Conservation (phyloP, 1,140 invertebrate genomes). For the Papilio machaon region DNA sequence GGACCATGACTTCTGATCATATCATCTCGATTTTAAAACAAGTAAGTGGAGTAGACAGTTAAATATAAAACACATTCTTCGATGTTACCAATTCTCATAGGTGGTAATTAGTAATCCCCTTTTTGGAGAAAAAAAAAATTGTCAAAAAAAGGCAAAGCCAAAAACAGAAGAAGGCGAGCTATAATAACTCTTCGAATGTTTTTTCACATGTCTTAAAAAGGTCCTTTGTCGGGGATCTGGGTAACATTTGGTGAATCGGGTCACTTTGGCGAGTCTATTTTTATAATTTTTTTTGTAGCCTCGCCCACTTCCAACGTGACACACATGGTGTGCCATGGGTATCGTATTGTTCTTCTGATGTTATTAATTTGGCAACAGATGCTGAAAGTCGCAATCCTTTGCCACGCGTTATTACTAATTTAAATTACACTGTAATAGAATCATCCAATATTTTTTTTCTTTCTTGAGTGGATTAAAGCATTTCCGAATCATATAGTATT, state of each 20-base stretch:
- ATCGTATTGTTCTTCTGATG: conserved; percentile 48
- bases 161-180: not conserved
- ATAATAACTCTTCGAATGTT: conserved; percentile 52
- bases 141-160: not conserved
- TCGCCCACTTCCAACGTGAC: conserved; percentile 54
- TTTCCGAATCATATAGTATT: too few relatives aligned
- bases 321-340: conserved; percentile 61
- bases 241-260: conserved; percentile 42
- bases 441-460: not conserved
- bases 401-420: not conserved
- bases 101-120: not conserved
- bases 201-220: conserved; percentile 61
- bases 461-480: not conserved
- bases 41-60: not conserved
- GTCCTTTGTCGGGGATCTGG: conserved; percentile 45
- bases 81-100: not conserved
- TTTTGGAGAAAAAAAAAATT: not conserved
- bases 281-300: conserved; percentile 50
- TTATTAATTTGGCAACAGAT: conserved; percentile 51
- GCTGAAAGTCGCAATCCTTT: not conserved
- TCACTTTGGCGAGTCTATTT: conserved; percentile 64
- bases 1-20: not conserved
- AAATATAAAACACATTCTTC: not conserved
- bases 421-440: not conserved
- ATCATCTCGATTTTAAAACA: not conserved